Base-by-base conservation (phyloP, 2,797 vertebrate genomes). In the Pachyuromys duprasi region DNA sequence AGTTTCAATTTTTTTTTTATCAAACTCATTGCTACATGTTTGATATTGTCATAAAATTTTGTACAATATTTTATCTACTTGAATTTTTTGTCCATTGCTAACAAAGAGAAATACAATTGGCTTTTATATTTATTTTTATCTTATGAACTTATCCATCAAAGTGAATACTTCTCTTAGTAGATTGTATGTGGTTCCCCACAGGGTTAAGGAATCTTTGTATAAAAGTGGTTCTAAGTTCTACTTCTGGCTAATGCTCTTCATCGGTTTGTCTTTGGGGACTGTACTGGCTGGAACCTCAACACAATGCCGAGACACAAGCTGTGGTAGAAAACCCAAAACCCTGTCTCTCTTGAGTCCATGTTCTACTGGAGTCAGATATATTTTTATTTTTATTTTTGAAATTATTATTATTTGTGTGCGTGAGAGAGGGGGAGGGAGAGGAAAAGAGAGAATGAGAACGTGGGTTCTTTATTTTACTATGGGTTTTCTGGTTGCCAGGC, bases 41-140 rank as follows among this genome's bases (percentile, higher is more conserved):
- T 65, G 70, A 28, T 76, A 42, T 60, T 90, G 45, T 36, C 17
- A 42, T 78, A 49, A 5, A 17, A 20, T 65, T 75, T 28, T 45
- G 14, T 13, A 33, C 80, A 36, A 4, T 53, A 42, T 72, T 89
- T 94, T 79, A 88, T 42, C 15, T 78, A 53, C 70, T 90, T 76
- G 0, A 28, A 39, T 83, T 86, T 67, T 39, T 62, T 80, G 62
- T 55, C 83, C 62, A 57, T 70, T 69, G n/a, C 2, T 70, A 70
- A 17, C 39, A 39, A 80, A 22, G 22, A 86, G 33, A 88, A 70
- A 24, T 49, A 53, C 22, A 26, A 28, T 17, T 45, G 18, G 72
- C 8, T 81, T 80, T 86, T 72, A 55, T 82, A 79, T 55, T 86
- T 72, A 91, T n/a, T 93, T 88, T 93, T 42, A 60, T 11, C 11